A percentile compares a stretch with the other conserved stretches of the same genome.
These are phyloP conservation scores for Holothuria scabra DNA, from an alignment of 53 echinoderm and acorn worm species.

Conservation along the genomic window DNA sequence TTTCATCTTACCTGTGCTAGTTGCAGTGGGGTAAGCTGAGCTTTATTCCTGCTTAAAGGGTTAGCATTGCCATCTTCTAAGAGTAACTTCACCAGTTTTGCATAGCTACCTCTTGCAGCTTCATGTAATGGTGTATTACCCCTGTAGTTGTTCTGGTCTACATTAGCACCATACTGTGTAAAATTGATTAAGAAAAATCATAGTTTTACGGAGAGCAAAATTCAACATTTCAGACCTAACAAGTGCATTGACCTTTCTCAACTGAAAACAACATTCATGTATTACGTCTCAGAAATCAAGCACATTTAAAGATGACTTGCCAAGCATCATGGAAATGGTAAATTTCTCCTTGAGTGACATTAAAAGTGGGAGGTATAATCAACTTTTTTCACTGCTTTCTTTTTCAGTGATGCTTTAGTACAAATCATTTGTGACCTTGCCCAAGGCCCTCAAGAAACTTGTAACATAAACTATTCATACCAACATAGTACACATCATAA, in stretches of 20 bases:
- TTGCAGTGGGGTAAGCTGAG: conserved; percentile 90
- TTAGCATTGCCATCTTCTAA: conserved; percentile 77
- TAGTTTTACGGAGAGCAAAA: not conserved
- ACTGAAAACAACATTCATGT: not conserved
- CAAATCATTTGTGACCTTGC: too few species aligned
- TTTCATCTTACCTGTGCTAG: conserved; percentile 77
- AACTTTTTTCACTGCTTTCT: too few species aligned
- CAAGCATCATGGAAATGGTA: too few species aligned
- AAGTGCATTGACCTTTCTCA: too few species aligned
- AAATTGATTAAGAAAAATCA: not conserved
- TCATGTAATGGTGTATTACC: conserved; percentile 97
- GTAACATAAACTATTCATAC: too few species aligned
- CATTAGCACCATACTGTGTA: conserved; percentile 90
- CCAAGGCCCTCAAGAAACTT: too few species aligned
- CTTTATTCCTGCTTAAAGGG: conserved; percentile 87
- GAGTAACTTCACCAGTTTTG: conserved; percentile 65
- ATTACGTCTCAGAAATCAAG: not conserved
- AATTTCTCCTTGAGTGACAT: too few species aligned
- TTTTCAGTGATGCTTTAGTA: too few species aligned
- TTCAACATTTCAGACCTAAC: not conserved
- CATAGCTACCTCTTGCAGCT: conserved; percentile 84
- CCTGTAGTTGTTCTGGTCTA: conserved; percentile 87
- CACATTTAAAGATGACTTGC: too few species aligned
- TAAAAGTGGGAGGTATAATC: too few species aligned
- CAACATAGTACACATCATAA: too few species aligned